phyloP scores from a whole-genome alignment of 2,888 invertebrate species.

The Saturnia japonica region DNA sequence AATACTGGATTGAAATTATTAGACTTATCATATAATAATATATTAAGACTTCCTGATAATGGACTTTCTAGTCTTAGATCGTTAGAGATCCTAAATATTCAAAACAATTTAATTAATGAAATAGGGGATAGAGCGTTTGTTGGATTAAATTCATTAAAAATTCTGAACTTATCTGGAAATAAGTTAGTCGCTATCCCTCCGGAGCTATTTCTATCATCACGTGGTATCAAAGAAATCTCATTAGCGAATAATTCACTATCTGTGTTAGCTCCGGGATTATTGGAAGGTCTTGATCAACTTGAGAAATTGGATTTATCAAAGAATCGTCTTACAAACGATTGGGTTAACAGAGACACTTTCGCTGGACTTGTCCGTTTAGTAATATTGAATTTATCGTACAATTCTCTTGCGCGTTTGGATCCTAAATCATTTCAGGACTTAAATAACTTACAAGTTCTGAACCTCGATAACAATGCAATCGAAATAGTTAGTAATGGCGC shows the following conservation, averaged over 20 bases:
- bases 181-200: conserved; percentile 89
- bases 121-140: conserved; percentile 88
- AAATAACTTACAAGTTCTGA: conserved; percentile 87
- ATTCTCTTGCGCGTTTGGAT: conserved; percentile 86
- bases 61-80: conserved; percentile 86
- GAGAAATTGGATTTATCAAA: conserved; percentile 87
- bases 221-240: conserved; percentile 86
- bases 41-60: conserved; percentile 86
- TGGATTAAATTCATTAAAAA: conserved; percentile 85
- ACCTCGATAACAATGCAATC: conserved; percentile 87
- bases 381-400: conserved; percentile 88
- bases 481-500: conserved; percentile 87
- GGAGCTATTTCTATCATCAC: conserved; percentile 87
- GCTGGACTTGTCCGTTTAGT: conserved; percentile 87
- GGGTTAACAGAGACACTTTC: conserved; percentile 90
- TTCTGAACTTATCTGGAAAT: conserved; percentile 91
- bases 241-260: conserved; percentile 91
- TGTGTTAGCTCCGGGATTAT: conserved; percentile 87
- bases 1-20: conserved; percentile 86
- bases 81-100: conserved; percentile 86
- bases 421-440: conserved; percentile 88
- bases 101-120: conserved; percentile 89
- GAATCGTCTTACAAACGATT: conserved; percentile 88
- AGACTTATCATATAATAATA: conserved; percentile 88
- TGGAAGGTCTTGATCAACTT: conserved; percentile 88